These are phyloP conservation scores for Arnoldichthys spilopterus DNA, from an alignment of 2,797 vertebrate genomes.

Conservation along the genomic window DNA sequence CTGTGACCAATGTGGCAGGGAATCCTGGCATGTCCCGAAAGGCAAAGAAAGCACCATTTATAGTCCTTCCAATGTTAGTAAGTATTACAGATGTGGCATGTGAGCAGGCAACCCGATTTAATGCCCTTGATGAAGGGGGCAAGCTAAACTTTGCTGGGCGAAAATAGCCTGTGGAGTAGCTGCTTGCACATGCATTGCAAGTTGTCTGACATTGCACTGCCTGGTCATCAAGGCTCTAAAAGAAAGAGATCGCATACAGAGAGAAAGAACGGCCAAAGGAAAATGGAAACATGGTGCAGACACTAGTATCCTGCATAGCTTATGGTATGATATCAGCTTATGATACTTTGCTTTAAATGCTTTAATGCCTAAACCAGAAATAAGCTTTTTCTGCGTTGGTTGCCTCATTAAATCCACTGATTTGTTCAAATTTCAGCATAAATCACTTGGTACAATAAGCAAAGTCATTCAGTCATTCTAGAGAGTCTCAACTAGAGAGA, in stretches of 20 bases:
- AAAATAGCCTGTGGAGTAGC: background rate
- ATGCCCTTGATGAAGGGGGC: background rate
- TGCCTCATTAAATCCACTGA: no score
- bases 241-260: background rate
- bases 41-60: conserved; percentile 18
- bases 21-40: background rate
- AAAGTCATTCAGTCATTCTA: no score
- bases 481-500: no score
- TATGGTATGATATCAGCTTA: no score
- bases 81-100: background rate
- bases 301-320: background rate
- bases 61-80: background rate
- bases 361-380: background rate
- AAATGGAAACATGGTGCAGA: background rate
- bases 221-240: background rate
- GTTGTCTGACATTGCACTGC: background rate
- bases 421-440: no score
- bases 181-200: background rate
- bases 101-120: background rate
- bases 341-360: background rate
- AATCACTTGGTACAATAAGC: no score
- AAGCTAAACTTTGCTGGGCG: background rate
- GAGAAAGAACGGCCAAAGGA: background rate
- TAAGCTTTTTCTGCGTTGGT: no score
- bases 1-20: conserved; percentile 25